Base-by-base conservation (phyloP, 2,797 vertebrate genomes). In the Chaetophractus vellerosus region DNA sequence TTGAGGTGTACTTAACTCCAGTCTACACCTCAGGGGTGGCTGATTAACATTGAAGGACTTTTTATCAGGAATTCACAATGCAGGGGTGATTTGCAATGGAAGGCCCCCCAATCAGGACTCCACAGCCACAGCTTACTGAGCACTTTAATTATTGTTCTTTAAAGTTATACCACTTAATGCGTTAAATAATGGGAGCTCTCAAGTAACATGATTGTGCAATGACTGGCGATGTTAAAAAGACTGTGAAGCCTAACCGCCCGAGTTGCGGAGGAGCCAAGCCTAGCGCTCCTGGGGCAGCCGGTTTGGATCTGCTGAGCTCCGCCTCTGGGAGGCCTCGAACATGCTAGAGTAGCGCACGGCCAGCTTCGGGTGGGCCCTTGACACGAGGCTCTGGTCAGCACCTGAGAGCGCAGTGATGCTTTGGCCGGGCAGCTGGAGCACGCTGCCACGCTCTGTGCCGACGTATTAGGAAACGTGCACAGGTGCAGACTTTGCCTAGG, bases 281-380 rank as follows among this genome's bases (percentile, higher is more conserved):
- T 10, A 38, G 38, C 38, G 38, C 38, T 50, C 48, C 9, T n/a
- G 9, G 9, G 48, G 48, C 6, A 50, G 48, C 2, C 2, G 9
- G 48, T 10, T 14, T 50, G 48, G 48, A 7, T 50, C 48, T 7
- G 50, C 50, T 15, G 50, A 15, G 15, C 50, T 52, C 50, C 2
- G 15, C 50, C 16, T 52, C 50, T 5, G 14, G 50, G 50, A 16
- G 14, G 12, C 2, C 50, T 16, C 50, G 4, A 52, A 2, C 15
- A 52, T 23, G 0, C 12, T 14, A 0, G 0, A 11, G 0, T 11
- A n/a, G n/a, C n/a, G 3, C 8, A 8, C 1, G 4, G 9, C 12
- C 15, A 68, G 26, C 8, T 41, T 19, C 5, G 11, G 19, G 23
- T 0, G 48, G 48, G 33, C 24, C 18, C 2, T 1, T 6, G 63